Percentiles rank a stretch among this genome's conserved stretches.
Conservation (phyloP, 2,113 vertebrate genomes). For the Lanius ludovicianus region DNA sequence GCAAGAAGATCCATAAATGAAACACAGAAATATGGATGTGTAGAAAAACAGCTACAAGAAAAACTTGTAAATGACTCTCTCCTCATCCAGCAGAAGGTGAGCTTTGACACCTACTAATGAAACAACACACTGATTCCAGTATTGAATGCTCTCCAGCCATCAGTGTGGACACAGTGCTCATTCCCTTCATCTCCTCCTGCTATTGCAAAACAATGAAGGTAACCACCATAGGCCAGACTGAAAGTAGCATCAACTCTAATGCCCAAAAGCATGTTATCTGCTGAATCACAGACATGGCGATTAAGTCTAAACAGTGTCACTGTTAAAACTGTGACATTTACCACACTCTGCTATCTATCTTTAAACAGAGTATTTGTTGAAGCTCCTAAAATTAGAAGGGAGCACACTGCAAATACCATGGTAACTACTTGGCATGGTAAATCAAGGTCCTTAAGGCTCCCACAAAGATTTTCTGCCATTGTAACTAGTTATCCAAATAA, state of each 20-base stretch:
- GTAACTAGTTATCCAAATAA: constrained; percentile 26
- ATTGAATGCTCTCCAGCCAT: not conserved
- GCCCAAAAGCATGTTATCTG: not conserved
- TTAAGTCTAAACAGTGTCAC: not conserved
- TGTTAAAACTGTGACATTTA: constrained; percentile 6
- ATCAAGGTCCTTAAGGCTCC: constrained; percentile 38
- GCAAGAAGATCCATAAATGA: not conserved
- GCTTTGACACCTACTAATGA: not conserved
- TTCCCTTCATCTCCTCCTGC: not conserved
- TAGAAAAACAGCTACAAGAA: not conserved
- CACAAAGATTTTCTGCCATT: constrained; percentile 27
- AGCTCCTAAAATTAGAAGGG: constrained; percentile 54
- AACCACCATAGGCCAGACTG: not conserved
- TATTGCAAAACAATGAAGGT: not conserved
- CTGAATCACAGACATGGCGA: not conserved
- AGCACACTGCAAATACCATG: constrained; percentile 55
- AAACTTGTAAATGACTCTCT: not conserved
- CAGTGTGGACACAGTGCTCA: not conserved
- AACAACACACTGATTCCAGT: not conserved
- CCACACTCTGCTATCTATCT: constrained; percentile 21
- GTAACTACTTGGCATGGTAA: constrained; percentile 51
- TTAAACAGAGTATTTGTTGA: constrained; percentile 42
- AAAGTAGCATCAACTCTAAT: not conserved
- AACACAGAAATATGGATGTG: not conserved
- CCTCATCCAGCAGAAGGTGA: not conserved